A percentile compares a stretch with the other conserved stretches of the same genome.
phyloP scores from a whole-genome alignment of 2,113 vertebrate genomes.

The Condylura cristata region DNA sequence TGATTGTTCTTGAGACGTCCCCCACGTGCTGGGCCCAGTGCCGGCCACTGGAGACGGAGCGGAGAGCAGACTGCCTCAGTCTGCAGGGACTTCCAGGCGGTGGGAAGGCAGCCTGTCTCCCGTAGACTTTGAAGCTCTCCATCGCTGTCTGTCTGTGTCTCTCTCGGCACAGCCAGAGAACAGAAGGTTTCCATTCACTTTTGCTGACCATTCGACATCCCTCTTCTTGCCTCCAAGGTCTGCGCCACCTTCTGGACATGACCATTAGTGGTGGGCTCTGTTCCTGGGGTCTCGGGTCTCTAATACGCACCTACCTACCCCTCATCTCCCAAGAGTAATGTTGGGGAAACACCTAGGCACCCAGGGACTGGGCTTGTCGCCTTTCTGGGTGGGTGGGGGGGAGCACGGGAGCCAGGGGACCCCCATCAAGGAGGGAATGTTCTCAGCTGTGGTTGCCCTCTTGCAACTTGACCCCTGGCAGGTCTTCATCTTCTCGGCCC shows the following conservation, averaged over 20 bases:
- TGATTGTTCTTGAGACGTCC: background rate
- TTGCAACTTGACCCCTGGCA: background rate
- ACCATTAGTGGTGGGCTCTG: background rate
- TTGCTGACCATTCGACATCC: background rate
- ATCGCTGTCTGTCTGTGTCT: too few relatives aligned
- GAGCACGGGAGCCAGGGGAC: background rate
- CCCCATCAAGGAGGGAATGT: accelerated
- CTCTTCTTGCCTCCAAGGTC: background rate
- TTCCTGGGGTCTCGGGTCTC: background rate
- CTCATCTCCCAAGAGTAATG: background rate
- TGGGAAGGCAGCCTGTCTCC: background rate
- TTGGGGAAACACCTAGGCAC: background rate
- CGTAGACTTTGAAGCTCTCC: too few relatives aligned
- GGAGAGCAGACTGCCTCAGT: too few relatives aligned
- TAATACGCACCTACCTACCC: background rate
- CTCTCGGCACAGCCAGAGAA: background rate
- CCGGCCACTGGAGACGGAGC: accelerated
- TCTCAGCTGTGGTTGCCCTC: background rate
- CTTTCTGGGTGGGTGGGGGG: background rate
- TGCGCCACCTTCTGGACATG: background rate
- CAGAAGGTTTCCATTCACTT: accelerated
- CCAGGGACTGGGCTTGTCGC: background rate
- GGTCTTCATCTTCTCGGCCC: background rate
- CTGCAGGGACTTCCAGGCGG: background rate
- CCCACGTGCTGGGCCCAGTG: background rate